These are phyloP conservation scores for Macroglossus sobrinus DNA, from an alignment of 2,113 vertebrate species.

Conservation along the genomic window DNA sequence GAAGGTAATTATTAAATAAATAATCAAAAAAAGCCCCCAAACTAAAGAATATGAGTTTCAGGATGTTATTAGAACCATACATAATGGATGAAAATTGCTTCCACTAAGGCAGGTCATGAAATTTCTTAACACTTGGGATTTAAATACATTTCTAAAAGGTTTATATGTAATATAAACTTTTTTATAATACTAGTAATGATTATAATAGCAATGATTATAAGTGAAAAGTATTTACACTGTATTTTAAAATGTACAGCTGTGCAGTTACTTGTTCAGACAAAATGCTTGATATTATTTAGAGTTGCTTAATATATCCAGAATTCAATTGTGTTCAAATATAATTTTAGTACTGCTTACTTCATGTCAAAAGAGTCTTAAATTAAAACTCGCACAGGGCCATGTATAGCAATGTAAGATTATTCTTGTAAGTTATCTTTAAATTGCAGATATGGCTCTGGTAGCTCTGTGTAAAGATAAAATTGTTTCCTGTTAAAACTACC, in stretches of 20 bases:
- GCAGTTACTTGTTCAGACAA: background rate
- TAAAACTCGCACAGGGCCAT: background rate
- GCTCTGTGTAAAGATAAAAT: background rate
- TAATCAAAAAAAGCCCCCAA: background rate
- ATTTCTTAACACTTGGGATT: background rate
- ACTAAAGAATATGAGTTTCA: background rate
- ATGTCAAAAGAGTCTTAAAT: background rate
- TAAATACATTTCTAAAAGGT: background rate
- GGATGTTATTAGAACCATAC: background rate
- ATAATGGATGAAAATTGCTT: background rate
- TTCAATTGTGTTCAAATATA: background rate
- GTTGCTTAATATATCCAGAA: background rate
- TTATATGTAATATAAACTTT: background rate
- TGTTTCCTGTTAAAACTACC: conserved; percentile 37
- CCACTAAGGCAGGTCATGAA: background rate
- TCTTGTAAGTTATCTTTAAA: conserved; percentile 34
- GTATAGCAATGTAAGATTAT: background rate
- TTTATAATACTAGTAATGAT: background rate
- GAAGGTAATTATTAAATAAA: background rate
- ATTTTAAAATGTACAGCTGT: background rate
- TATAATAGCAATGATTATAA: background rate
- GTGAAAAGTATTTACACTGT: background rate
- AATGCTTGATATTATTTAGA: background rate
- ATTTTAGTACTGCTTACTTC: background rate
- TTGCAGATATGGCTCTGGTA: background rate